Percentiles rank a stretch among this genome's conserved stretches.
Evolutionary conservation across 2,888 invertebrate species (phyloP).

Genomic region (Campopleginae sp.): DNA sequence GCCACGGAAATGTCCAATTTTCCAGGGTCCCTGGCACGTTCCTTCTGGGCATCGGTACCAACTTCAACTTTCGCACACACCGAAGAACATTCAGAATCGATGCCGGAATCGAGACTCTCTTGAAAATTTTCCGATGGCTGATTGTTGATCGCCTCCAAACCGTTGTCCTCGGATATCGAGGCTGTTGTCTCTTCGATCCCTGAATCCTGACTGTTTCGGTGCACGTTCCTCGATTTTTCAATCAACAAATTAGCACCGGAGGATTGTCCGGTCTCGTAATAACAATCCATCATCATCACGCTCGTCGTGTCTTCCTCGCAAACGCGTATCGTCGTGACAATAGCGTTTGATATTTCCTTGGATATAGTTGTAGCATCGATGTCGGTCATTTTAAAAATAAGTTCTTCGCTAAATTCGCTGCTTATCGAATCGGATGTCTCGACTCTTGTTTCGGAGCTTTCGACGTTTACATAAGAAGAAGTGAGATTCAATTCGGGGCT

Average conservation of each 20-base stretch:
- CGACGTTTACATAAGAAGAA: constrained; percentile 41
- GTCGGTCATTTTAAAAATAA: constrained; percentile 75
- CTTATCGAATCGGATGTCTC: constrained; percentile 32
- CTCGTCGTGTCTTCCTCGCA: constrained; percentile 51
- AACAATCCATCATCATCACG: constrained; percentile 55
- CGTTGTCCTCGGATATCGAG: constrained; percentile 70
- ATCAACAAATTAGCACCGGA: constrained; percentile 72
- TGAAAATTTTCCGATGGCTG: constrained; percentile 71
- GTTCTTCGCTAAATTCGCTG: constrained; percentile 70
- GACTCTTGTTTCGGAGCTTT: constrained; percentile 20
- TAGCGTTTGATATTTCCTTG: constrained; percentile 61
- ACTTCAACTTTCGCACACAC: constrained; percentile 68
- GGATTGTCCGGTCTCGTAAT: constrained; percentile 54
- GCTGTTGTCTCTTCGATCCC: constrained; percentile 73
- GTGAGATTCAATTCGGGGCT: constrained; percentile 33
- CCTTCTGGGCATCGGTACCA: constrained; percentile 56
- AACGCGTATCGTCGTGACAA: constrained; percentile 58
- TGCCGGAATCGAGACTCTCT: constrained; percentile 75
- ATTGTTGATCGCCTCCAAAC: constrained; percentile 54
- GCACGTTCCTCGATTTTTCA: constrained; percentile 70
- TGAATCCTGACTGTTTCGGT: constrained; percentile 75
- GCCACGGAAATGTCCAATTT: constrained; percentile 20
- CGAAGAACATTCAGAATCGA: constrained; percentile 77
- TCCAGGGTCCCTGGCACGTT: constrained; percentile 59
- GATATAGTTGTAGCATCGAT: constrained; percentile 66